These are phyloP conservation scores for Athene noctua DNA, from an alignment of 2,113 vertebrate species.

Conservation along the genomic window DNA sequence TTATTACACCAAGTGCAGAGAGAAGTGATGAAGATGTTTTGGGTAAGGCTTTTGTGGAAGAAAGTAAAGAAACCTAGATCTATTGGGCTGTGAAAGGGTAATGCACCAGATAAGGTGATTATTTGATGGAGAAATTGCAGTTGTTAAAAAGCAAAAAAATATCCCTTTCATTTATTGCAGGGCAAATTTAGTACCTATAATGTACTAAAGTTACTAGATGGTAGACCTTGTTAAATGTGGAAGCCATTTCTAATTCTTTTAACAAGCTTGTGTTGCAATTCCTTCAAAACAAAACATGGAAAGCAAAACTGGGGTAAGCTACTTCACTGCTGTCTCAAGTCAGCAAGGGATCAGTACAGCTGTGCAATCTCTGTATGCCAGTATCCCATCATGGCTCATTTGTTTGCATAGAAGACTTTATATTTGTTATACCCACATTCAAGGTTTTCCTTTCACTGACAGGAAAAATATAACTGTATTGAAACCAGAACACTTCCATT, in stretches of 20 bases:
- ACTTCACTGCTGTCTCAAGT: conserved; percentile 26
- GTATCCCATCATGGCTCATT: not conserved
- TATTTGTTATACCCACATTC: not conserved
- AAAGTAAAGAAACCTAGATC: not conserved
- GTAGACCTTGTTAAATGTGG: not conserved
- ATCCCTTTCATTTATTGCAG: not conserved
- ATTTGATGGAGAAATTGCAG: not conserved
- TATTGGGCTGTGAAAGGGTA: not conserved
- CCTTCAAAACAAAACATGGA: conserved; percentile 15
- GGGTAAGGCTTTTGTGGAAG: not conserved
- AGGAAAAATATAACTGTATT: not conserved
- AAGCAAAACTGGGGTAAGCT: not conserved
- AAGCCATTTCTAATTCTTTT: not conserved
- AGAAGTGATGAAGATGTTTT: not conserved
- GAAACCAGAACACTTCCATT: conserved; percentile 18
- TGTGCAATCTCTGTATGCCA: not conserved
- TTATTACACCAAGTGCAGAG: not conserved
- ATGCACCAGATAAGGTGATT: not conserved
- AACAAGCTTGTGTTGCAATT: not conserved
- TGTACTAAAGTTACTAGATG: not conserved
- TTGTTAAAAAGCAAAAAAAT: not conserved
- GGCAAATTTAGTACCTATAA: not conserved
- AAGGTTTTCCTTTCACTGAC: not conserved
- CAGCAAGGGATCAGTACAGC: not conserved
- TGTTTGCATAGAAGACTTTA: not conserved